phyloP scores from a whole-genome alignment of 2,113 vertebrate species.

The Ibidorhyncha struthersii region DNA sequence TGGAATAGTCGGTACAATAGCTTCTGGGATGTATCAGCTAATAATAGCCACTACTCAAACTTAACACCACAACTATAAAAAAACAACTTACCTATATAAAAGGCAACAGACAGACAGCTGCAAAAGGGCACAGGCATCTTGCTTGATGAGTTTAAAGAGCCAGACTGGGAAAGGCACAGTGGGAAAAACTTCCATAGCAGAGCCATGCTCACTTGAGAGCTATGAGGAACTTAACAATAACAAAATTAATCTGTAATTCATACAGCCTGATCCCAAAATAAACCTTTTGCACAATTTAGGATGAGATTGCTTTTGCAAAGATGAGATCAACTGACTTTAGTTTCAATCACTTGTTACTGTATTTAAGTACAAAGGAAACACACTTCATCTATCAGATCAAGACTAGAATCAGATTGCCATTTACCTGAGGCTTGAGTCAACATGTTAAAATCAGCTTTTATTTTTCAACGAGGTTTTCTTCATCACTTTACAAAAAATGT shows the following conservation, averaged over 20 bases:
- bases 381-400: neutral
- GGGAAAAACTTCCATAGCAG: neutral
- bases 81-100: neutral
- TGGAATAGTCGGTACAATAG: neutral
- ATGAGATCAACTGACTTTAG: neutral
- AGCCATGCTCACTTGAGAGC: neutral
- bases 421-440: neutral
- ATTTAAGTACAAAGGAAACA: neutral
- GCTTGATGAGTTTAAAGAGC: neutral
- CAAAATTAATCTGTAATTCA: neutral
- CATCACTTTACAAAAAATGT: neutral
- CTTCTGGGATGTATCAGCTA: neutral
- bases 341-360: neutral
- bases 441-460: neutral
- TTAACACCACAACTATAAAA: neutral
- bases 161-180: neutral
- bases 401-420: neutral
- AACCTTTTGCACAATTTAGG: neutral
- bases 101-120: neutral
- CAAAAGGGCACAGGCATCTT: neutral
- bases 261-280: neutral
- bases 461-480: conserved; percentile 13
- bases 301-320: neutral
- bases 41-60: neutral
- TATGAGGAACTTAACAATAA: neutral